A percentile compares a stretch with the other conserved stretches of the same genome.
Conservation (phyloP, 2,113 vertebrate genomes). For the Paramisgurnus dabryanus region DNA sequence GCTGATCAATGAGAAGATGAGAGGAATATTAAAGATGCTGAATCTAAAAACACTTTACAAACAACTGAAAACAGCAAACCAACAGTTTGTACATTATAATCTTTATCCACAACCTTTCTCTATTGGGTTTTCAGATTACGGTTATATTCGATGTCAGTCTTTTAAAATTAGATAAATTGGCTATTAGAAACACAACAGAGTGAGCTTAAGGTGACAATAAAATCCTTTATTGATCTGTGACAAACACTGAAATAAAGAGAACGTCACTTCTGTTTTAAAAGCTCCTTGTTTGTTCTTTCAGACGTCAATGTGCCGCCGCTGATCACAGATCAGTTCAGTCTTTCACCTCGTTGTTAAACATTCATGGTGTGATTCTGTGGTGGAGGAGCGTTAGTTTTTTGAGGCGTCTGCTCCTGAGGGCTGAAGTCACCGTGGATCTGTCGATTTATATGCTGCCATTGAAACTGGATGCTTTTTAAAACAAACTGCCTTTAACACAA, state of each 20-base stretch:
- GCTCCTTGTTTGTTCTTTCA: not conserved
- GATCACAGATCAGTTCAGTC: slow-evolving; percentile 40
- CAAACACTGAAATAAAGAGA: not conserved
- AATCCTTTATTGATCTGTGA: not conserved
- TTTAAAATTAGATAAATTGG: not conserved
- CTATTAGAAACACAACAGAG: slow-evolving; percentile 11
- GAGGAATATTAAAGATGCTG: slow-evolving; percentile 29
- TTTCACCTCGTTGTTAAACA: slow-evolving; percentile 43
- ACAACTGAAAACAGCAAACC: not conserved
- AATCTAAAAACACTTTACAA: not conserved
- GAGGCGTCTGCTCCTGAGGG: slow-evolving; percentile 31
- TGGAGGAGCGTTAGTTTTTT: slow-evolving; percentile 47
- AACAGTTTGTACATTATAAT: too few relatives aligned
- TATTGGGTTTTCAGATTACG: too few relatives aligned
- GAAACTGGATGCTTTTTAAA: slow-evolving; percentile 47
- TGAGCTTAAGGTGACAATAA: not conserved
- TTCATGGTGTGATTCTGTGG: slow-evolving; percentile 29
- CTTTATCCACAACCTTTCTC: too few relatives aligned
- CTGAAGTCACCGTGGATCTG: slow-evolving; percentile 30
- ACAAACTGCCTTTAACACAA: slow-evolving; percentile 52
- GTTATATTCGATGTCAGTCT: too few relatives aligned
- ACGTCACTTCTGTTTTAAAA: not conserved
- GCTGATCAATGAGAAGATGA: slow-evolving; percentile 36
- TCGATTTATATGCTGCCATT: slow-evolving; percentile 48
- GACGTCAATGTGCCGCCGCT: slow-evolving; percentile 10